A percentile compares a stretch with the other conserved stretches of the same genome.
These are phyloP conservation scores for Alosa sapidissima DNA, from an alignment of 2,797 vertebrate genomes.

Conservation along the genomic window DNA sequence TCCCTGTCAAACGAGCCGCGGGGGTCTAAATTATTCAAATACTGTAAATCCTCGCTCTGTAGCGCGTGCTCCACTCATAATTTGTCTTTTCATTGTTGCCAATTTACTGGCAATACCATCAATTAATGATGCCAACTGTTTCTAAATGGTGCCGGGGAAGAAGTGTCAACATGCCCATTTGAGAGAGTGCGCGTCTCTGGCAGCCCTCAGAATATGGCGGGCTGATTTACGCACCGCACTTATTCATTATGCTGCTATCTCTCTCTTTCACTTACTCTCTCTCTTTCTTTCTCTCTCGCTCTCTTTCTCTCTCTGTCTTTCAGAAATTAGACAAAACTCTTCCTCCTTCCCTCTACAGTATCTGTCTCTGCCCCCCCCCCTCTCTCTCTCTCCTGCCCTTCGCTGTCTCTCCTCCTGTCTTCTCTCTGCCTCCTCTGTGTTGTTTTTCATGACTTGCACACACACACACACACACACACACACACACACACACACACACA, in stretches of 20 bases:
- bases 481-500: background rate
- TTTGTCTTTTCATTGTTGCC: constrained; percentile 94
- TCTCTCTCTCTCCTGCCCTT: background rate
- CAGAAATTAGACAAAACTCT: constrained; percentile 63
- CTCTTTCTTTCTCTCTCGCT: background rate
- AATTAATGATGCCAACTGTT: constrained; percentile 93
- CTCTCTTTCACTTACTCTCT: constrained; percentile 37
- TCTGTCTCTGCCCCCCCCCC: background rate
- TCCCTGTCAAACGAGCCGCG: constrained; percentile 90
- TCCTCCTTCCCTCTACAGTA: constrained; percentile 31
- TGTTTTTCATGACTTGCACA: constrained; percentile 15
- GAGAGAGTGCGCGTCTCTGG: constrained; percentile 50
- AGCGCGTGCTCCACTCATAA: constrained; percentile 88
- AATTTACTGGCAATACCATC: constrained; percentile 95
- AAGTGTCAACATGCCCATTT: constrained; percentile 53
- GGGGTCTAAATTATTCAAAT: constrained; percentile 99
- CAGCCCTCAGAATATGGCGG: constrained; percentile 52
- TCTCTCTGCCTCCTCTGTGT: background rate
- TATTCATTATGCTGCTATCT: constrained; percentile 59
- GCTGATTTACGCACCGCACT: constrained; percentile 59
- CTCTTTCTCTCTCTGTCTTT: background rate
- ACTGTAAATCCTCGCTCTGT: constrained; percentile 93
- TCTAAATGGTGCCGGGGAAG: constrained; percentile 73
- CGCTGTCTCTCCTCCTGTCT: background rate
- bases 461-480: background rate